Evolutionary conservation across 2,113 vertebrate species (phyloP), one percentile per base, ranked within the genome.

Genomic region (Pholis gunnellus): DNA sequence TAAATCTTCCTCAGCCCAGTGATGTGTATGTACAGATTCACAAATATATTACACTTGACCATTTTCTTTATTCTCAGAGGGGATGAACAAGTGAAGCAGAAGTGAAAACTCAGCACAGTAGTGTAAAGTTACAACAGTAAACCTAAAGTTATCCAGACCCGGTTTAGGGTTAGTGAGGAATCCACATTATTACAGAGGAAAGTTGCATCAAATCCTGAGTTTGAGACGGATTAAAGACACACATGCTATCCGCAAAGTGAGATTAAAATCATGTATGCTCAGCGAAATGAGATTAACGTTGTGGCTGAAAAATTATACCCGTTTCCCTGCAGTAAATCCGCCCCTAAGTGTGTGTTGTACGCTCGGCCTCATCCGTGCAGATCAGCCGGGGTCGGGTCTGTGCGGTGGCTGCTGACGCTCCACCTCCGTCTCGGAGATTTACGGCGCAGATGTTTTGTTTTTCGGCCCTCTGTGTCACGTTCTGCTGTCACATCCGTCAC

Each of bases 281-380:
- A 38, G 72, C 70, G 20, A 46, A 64, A 61, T 31, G 72, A 78
- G 83, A 81, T 83, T 81, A 78, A 79, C 50, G 79, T 31, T 57
- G 59, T 9, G 70, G 42, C 27, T 54, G 71, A 79, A 60, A 48
- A 52, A 44, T 34, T 70, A 6, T 31, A n/a, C 65, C 54, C 44
- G 79, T 69, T 22, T 50, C 66, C 46, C 46, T 0, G 68, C 81
- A 63, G 72, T 83, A 38, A 83, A 78, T 79, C 73, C 31, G 34
- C 25, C 1, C 54, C 3, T 46, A 6, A 0, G 44, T 4, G 6
- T 20, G 48, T 50, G 52, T 60, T 9, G 3, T 13, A 8, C 1
- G 6, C 56, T 20, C 14, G 1, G 5, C 59, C 20, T 73, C 68
- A 10, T 77, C 64, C 6, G 44, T 48, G 79, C 61, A 65, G 25